Percentiles rank a stretch among this genome's conserved stretches.
Evolutionary conservation across 2,797 vertebrate species (phyloP).

Genomic region (Myotis planiceps): DNA sequence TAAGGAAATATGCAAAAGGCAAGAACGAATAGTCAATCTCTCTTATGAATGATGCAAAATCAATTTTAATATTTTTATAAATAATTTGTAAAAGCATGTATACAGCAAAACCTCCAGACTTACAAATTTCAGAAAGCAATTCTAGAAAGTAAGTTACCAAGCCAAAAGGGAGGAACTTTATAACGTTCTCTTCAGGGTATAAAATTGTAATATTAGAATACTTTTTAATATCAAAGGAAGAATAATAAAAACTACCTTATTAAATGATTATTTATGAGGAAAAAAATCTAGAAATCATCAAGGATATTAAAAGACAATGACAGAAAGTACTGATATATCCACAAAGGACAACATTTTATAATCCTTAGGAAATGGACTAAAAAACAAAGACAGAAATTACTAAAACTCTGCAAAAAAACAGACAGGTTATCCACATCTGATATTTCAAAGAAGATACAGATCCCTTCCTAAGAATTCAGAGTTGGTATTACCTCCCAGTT

Average conservation of each 20-base stretch:
- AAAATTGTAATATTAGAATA: slow-evolving; percentile 24
- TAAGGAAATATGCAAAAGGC: slow-evolving; percentile 22
- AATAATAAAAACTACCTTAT: slow-evolving; percentile 34
- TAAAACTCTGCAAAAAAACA: background rate
- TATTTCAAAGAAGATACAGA: background rate
- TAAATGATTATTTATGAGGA: slow-evolving; percentile 1
- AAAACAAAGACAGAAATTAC: background rate
- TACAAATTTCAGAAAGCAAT: slow-evolving; percentile 34
- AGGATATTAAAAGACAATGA: slow-evolving; percentile 24
- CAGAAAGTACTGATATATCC: background rate
- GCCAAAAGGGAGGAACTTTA: slow-evolving; percentile 23
- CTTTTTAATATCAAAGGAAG: slow-evolving; percentile 34
- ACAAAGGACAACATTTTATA: background rate
- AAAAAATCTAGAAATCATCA: background rate
- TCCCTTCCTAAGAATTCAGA: slow-evolving; percentile 30
- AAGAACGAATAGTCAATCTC: slow-evolving; percentile 2
- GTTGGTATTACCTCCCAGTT: background rate
- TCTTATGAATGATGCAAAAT: slow-evolving; percentile 38
- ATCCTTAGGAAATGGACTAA: slow-evolving; percentile 14
- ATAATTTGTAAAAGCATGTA: background rate
- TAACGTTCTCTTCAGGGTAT: background rate
- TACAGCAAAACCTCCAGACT: slow-evolving; percentile 25
- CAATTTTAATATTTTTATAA: slow-evolving; percentile 59
- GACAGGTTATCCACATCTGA: background rate
- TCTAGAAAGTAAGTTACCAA: slow-evolving; percentile 29